A percentile compares a stretch with the other conserved stretches of the same genome.
Evolutionary conservation across 2,888 invertebrate genomes (phyloP).

Genomic region (Meteorus cinctellus): DNA sequence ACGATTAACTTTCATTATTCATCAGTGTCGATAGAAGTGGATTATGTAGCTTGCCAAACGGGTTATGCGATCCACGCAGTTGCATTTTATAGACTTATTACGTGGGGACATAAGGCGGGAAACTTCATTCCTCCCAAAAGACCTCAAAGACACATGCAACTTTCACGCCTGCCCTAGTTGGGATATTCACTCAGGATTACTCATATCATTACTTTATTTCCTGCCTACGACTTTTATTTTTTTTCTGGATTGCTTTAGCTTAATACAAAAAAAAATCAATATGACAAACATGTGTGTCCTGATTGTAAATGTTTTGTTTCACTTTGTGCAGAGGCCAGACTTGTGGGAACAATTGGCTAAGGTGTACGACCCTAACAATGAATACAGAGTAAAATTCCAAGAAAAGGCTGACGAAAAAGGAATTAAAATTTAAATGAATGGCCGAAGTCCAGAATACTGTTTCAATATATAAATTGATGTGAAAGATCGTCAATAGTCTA

Average conservation of each 20-base stretch:
- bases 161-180: slow-evolving; percentile 43
- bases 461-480: background rate
- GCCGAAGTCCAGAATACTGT: background rate
- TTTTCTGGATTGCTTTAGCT: background rate
- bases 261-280: background rate
- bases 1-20: slow-evolving; percentile 2
- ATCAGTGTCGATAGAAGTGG: background rate
- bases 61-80: slow-evolving; percentile 17
- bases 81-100: slow-evolving; percentile 20
- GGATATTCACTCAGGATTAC: slow-evolving; percentile 2
- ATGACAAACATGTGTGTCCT: background rate
- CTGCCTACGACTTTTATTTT: background rate
- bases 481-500: background rate
- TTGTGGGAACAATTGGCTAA: slow-evolving; percentile 80
- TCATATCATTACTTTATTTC: background rate
- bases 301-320: slow-evolving; percentile 29
- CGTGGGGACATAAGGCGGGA: background rate
- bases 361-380: slow-evolving; percentile 82
- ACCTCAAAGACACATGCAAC: slow-evolving; percentile 29
- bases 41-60: slow-evolving; percentile 17
- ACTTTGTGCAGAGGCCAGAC: slow-evolving; percentile 67
- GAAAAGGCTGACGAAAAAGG: slow-evolving; percentile 73
- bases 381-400: slow-evolving; percentile 80
- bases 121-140: slow-evolving; percentile 24
- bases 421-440: slow-evolving; percentile 58